phyloP scores from a whole-genome alignment of 2,113 vertebrate genomes.

The Myxocyprinus asiaticus region DNA sequence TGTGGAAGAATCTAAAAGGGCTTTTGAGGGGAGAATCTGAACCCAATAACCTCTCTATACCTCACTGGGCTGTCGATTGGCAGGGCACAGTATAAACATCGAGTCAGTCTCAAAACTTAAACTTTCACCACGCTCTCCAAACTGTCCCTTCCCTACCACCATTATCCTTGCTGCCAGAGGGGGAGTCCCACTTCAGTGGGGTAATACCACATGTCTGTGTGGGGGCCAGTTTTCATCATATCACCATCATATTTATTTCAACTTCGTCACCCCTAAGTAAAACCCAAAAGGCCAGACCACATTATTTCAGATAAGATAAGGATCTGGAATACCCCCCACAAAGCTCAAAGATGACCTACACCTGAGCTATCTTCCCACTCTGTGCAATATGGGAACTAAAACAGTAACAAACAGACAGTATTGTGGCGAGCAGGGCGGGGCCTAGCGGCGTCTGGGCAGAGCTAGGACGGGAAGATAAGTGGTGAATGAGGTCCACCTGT shows the following conservation, averaged over 20 bases:
- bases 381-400: too few species aligned
- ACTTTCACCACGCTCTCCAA: neutral
- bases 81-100: constrained; percentile 9
- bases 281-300: constrained; percentile 33
- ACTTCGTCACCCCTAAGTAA: neutral
- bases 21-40: constrained; percentile 52
- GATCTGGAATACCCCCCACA: constrained; percentile 22
- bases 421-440: too few species aligned
- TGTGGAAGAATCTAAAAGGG: constrained; percentile 60
- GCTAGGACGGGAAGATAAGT: too few species aligned
- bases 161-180: neutral
- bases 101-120: constrained; percentile 26
- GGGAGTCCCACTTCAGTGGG: constrained; percentile 26
- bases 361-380: too few species aligned
- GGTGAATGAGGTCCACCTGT: too few species aligned
- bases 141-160: neutral
- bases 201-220: neutral
- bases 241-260: constrained; percentile 1
- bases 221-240: constrained; percentile 28
- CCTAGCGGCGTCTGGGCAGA: too few species aligned
- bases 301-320: constrained; percentile 22
- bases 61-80: too few species aligned
- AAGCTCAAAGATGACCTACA: too few species aligned
- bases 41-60: constrained; percentile 16
- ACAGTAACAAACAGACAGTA: too few species aligned